Percentiles rank a stretch among this genome's conserved stretches.
Evolutionary conservation across 1,140 invertebrate species (phyloP).

Genomic region (Pinna nobilis): DNA sequence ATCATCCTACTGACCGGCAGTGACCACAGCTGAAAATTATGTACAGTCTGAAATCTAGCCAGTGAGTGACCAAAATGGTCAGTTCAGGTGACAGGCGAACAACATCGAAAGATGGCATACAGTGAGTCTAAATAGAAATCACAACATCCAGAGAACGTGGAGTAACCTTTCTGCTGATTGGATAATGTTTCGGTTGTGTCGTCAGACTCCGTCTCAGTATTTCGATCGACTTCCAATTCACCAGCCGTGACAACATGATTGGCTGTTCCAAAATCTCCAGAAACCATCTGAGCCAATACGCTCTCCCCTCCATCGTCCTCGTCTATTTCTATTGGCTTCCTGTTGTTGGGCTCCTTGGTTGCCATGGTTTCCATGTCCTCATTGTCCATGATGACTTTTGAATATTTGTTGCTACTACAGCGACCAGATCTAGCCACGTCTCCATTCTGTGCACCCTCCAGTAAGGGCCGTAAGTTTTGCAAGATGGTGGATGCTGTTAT

Average conservation of each 20-base stretch:
- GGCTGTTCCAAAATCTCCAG: slow-evolving; percentile 2
- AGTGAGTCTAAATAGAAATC: no score
- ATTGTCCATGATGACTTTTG: neutral
- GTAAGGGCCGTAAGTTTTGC: slow-evolving; percentile 33
- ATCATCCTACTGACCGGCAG: no score
- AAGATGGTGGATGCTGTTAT: slow-evolving; percentile 30
- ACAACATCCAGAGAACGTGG: no score
- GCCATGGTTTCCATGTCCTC: no score
- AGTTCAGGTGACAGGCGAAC: no score
- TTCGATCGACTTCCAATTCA: no score
- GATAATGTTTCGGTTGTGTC: neutral
- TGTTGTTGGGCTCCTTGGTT: neutral
- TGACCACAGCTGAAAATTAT: no score
- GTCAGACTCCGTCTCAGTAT: slow-evolving; percentile 10
- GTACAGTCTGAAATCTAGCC: no score
- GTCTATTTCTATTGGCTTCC: neutral
- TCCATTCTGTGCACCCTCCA: slow-evolving; percentile 24
- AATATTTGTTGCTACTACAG: neutral
- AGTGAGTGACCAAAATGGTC: no score
- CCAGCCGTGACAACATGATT: no score
- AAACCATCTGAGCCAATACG: slow-evolving; percentile 27
- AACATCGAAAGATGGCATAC: no score
- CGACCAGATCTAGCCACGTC: neutral
- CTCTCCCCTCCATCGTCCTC: slow-evolving; percentile 24
- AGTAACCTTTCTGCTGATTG: slow-evolving; percentile 7